Conservation (phyloP, 2,888 invertebrate species). For the Drosophila antonietae region DNA sequence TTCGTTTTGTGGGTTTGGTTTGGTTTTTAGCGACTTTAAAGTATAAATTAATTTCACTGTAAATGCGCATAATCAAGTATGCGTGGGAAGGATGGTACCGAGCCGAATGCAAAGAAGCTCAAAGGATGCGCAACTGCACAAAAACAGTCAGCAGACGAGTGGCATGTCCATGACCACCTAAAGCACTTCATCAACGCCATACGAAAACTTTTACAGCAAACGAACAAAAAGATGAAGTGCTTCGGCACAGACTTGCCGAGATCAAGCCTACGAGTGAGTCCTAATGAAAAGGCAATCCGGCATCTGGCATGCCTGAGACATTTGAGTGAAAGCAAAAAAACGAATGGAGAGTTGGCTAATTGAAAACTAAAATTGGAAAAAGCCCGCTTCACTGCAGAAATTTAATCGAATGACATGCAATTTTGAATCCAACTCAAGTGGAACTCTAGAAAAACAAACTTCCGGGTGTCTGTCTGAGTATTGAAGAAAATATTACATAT, state of each 20-base stretch:
- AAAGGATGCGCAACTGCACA: constrained; percentile 15
- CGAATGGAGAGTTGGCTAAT: constrained; percentile 52
- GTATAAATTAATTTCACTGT: constrained; percentile 77
- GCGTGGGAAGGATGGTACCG: constrained; percentile 24
- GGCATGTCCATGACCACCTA: background rate
- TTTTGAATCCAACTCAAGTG: constrained; percentile 1
- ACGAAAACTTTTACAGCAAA: constrained; percentile 52
- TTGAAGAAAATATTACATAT: background rate
- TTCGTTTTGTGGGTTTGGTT: background rate
- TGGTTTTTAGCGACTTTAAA: constrained; percentile 50
- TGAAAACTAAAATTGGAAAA: constrained; percentile 54
- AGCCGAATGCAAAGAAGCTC: constrained; percentile 29
- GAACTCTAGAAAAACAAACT: background rate
- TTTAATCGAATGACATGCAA: constrained; percentile 1
- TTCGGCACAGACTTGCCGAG: constrained; percentile 52
- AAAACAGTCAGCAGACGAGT: background rate
- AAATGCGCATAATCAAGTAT: constrained; percentile 77
- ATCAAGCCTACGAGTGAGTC: constrained; percentile 28
- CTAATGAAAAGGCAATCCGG: constrained; percentile 65
- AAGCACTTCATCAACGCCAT: constrained; percentile 58
- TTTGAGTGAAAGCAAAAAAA: constrained; percentile 33
- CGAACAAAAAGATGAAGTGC: constrained; percentile 58
- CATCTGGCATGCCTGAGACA: constrained; percentile 36
- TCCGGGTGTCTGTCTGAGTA: background rate
- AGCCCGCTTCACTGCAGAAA: constrained; percentile 19